Base-by-base conservation (phyloP, 2,797 vertebrate genomes). In the Labeo calbasu region DNA sequence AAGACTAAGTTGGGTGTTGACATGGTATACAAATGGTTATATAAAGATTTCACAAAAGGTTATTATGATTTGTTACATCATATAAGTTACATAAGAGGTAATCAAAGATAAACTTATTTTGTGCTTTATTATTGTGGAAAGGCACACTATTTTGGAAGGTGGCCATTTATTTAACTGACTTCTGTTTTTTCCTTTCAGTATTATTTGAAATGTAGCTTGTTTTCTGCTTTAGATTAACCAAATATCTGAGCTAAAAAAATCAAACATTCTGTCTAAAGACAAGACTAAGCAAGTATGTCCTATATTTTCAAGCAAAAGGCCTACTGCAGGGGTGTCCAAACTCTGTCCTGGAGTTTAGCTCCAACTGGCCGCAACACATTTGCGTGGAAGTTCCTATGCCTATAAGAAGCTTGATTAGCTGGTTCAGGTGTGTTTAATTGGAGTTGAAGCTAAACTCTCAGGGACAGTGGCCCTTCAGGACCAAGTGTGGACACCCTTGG, bases 1-100 rank as follows among this genome's bases (percentile, higher is more conserved):
- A 69, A 71, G 57, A 55, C 25, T 23, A 23, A 40, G 15, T 57
- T 66, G 69, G 63, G n/a, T 75, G 46, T 75, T 70, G 77, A 51
- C 25, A 68, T 23, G 13, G 19, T 53, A 53, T 68, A 40, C 76
- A 50, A 63, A 43, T 50, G 57, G 40, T 32, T 28, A 36, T 79
- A n/a, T 51, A n/a, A 79, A 68, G 61, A 68, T 28, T 32, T 53
- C 23, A 65, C 46, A 65, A 51, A 32, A 68, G 65, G 9, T 43
- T 43, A 40, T 69, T 36, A 17, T 25, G 21, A 51, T 23, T 57
- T 80, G 21, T 69, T 69, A 19, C 9, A 25, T 57, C 21, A 25
- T 14, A 25, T 14, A 43, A 6, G 32, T 70, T 66, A 51, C 48
- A 14, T 32, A 48, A 48, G 25, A n/a, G 21, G 17, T n/a, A 61